Evolutionary conservation across 2,797 vertebrate species (phyloP).

Genomic region (Crotalus adamanteus): DNA sequence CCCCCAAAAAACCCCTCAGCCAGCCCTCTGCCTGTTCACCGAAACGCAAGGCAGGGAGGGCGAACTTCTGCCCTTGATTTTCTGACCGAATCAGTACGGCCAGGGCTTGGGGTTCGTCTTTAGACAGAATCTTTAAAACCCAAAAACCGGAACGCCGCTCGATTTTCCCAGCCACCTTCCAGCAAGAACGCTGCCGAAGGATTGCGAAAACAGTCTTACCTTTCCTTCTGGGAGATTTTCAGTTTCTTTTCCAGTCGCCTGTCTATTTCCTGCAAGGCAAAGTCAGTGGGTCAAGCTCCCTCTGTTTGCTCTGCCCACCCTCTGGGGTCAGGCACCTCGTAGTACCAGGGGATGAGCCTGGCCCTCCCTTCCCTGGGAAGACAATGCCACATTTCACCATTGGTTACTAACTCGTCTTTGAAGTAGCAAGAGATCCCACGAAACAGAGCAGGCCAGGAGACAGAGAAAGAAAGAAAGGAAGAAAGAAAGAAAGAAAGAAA

Average conservation of each 20-base stretch:
- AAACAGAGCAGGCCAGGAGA: not conserved
- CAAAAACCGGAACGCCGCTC: not conserved
- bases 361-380: not conserved
- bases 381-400: not conserved
- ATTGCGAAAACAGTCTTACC: constrained; percentile 71
- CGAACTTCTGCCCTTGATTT: too few relatives aligned
- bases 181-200: too few relatives aligned
- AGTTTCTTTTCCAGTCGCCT: constrained; percentile 93
- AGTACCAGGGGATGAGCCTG: not conserved
- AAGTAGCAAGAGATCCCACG: not conserved
- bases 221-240: constrained; percentile 92
- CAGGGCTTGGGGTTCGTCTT: not conserved
- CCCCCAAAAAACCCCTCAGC: not conserved
- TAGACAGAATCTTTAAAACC: not conserved
- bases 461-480: too few relatives aligned
- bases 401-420: not conserved
- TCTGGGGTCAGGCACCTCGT: not conserved
- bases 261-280: constrained; percentile 88
- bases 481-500: fast-evolving
- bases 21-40: not conserved
- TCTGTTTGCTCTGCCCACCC: too few relatives aligned
- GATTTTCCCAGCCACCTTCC: not conserved
- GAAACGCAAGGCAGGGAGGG: not conserved
- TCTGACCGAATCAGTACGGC: not conserved
- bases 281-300: fast-evolving